phyloP scores from a whole-genome alignment of 2,113 vertebrate genomes.

The cat (Felis catus) region DNA sequence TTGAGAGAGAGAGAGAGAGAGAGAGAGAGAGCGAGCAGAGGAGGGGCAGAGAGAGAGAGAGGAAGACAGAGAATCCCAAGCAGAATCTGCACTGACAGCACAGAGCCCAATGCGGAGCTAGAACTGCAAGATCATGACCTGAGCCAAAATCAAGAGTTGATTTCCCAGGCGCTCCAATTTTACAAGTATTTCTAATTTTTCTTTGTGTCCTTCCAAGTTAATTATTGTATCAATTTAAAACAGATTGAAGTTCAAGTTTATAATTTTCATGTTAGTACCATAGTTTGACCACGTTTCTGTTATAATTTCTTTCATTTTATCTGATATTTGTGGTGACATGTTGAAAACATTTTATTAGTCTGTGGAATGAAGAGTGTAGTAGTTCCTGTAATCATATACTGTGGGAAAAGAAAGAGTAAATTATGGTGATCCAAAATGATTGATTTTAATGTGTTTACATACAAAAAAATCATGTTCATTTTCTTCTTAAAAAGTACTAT shows the following conservation, averaged over 20 bases:
- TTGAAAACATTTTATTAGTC: background rate
- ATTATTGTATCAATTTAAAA: background rate
- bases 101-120: too few relatives aligned
- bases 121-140: too few relatives aligned
- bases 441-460: background rate
- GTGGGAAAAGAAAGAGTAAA: background rate
- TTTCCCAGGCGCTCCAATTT: background rate
- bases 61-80: too few relatives aligned
- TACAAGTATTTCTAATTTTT: slow-evolving; percentile 8
- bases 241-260: background rate
- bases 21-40: too few relatives aligned
- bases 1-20: too few relatives aligned
- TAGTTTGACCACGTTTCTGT: background rate
- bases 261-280: slow-evolving; percentile 19
- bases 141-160: too few relatives aligned
- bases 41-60: too few relatives aligned
- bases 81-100: too few relatives aligned
- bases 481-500: background rate
- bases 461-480: background rate
- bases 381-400: background rate
- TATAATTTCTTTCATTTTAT: slow-evolving; percentile 19
- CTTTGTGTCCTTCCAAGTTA: background rate
- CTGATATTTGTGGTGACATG: background rate
- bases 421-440: background rate
- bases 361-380: background rate